Percentiles rank a stretch among this genome's conserved stretches.
phyloP scores from a whole-genome alignment of 2,888 invertebrate species.

The Conus canariensis region DNA sequence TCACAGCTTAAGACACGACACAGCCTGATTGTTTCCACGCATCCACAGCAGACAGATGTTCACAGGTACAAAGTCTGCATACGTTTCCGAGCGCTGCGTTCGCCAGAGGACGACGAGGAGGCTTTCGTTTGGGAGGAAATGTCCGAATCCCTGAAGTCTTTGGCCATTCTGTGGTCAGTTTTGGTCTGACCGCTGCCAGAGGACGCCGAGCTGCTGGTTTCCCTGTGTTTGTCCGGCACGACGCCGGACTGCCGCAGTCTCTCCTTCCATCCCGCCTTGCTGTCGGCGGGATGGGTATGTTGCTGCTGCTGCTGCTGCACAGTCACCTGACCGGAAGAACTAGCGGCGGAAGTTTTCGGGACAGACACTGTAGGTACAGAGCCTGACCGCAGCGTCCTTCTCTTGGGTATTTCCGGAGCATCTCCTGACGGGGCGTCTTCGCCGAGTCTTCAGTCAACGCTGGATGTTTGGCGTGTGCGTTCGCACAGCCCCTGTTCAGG shows the following conservation, averaged over 20 bases:
- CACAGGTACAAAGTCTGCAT: conserved; percentile 55
- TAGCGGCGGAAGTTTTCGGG: not conserved
- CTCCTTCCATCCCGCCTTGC: conserved; percentile 37
- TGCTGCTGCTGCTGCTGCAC: not conserved
- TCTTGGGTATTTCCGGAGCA: conserved; percentile 38
- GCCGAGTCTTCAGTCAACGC: not conserved
- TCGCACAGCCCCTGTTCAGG: not conserved
- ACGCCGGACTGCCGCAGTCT: conserved; percentile 13
- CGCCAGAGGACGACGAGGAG: conserved; percentile 41
- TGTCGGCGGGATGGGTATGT: not conserved
- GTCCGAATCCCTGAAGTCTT: conserved; percentile 56
- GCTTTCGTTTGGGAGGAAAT: conserved; percentile 50
- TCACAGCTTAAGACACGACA: too few species aligned
- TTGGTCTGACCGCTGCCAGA: conserved; percentile 43
- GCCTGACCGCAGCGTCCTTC: conserved; percentile 55
- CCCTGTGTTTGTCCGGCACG: not conserved
- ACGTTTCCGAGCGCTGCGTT: conserved; percentile 43
- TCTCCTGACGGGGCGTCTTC: too few species aligned
- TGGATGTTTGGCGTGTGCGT: not conserved
- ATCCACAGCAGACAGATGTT: not conserved
- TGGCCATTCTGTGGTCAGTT: conserved; percentile 38
- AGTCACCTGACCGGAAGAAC: not conserved
- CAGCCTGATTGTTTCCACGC: too few species aligned
- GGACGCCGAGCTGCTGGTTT: conserved; percentile 46
- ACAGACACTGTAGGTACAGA: conserved; percentile 49